phyloP scores from a whole-genome alignment of 1,140 invertebrate species.

The Philotrypesis tridentata region DNA sequence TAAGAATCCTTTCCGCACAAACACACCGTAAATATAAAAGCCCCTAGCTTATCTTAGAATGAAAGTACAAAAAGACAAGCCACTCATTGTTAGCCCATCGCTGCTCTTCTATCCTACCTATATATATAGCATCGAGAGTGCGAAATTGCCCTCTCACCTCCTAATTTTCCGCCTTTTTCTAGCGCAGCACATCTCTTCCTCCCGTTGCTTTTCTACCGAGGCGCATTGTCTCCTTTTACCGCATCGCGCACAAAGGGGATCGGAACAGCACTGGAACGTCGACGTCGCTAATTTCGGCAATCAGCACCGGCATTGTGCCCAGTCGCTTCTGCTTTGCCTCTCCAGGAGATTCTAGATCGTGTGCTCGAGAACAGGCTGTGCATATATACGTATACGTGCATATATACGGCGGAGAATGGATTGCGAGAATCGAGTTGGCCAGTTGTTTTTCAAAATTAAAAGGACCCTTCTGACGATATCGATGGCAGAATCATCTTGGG shows the following conservation, averaged over 20 bases:
- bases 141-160: neutral
- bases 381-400: too few species aligned
- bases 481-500: too few species aligned
- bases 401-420: too few species aligned
- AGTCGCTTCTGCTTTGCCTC: neutral
- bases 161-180: too few species aligned
- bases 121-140: neutral
- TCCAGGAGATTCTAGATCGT: neutral
- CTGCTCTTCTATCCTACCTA: neutral
- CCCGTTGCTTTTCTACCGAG: conserved; percentile 22
- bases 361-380: neutral
- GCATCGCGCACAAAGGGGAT: conserved; percentile 34
- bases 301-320: conserved; percentile 61
- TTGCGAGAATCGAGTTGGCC: neutral
- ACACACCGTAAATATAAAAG: neutral
- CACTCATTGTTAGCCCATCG: neutral
- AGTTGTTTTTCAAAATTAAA: too few species aligned
- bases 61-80: neutral
- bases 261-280: conserved; percentile 25
- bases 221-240: conserved; percentile 1
- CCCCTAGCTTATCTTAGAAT: neutral
- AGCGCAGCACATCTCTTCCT: neutral
- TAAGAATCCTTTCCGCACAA: neutral
- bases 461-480: too few species aligned
- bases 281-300: conserved; percentile 62